Evolutionary conservation across 2,888 invertebrate genomes (phyloP).

Genomic region (Plemyria rubiginata): DNA sequence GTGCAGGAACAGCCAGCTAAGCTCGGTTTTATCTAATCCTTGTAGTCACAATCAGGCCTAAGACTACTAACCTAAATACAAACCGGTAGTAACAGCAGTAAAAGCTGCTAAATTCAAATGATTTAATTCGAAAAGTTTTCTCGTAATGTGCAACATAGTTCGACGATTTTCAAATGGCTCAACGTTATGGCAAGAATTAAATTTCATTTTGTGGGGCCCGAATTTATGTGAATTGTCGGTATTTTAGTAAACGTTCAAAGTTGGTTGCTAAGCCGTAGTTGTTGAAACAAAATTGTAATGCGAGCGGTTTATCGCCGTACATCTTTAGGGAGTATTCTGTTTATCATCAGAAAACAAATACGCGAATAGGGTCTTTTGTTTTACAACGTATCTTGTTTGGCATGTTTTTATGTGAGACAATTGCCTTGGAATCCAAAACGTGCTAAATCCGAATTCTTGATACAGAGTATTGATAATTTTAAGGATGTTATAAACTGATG

Average conservation of each 20-base stretch:
- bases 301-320: constrained; percentile 61
- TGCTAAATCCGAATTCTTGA: no score
- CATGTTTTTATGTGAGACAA: neutral
- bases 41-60: constrained; percentile 1
- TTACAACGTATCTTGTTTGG: constrained; percentile 21
- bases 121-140: constrained; percentile 37
- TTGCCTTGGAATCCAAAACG: neutral
- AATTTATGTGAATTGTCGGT: constrained; percentile 69
- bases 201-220: constrained; percentile 66
- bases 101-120: constrained; percentile 31
- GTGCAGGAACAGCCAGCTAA: constrained; percentile 7
- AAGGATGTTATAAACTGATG: no score
- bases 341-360: constrained; percentile 32
- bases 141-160: constrained; percentile 41
- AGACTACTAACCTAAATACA: constrained; percentile 29
- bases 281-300: constrained; percentile 72
- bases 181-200: constrained; percentile 61
- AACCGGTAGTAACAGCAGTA: constrained; percentile 26
- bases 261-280: constrained; percentile 62
- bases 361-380: constrained; percentile 27
- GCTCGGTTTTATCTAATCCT: constrained; percentile 8
- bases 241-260: constrained; percentile 66
- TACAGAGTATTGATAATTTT: no score
- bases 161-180: constrained; percentile 44
- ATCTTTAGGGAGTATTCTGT: constrained; percentile 32